Percentiles rank a stretch among this genome's conserved stretches.
Conservation (phyloP, 2,888 invertebrate genomes). For the Drosophila eohydei region DNA sequence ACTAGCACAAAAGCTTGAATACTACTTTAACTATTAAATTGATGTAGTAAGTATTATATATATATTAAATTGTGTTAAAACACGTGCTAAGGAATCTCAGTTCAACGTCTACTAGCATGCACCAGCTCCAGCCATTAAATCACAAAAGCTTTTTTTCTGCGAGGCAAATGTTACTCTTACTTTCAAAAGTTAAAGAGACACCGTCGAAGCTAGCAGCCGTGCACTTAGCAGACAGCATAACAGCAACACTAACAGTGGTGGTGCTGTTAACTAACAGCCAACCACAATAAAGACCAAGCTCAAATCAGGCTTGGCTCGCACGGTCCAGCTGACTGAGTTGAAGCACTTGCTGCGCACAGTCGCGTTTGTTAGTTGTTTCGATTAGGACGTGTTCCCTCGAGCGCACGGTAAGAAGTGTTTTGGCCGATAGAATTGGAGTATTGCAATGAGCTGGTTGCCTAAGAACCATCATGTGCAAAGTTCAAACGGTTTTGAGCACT, state of each 20-base stretch:
- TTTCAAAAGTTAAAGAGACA: slow-evolving; percentile 76
- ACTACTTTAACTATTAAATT: neutral
- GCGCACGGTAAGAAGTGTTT: slow-evolving; percentile 71
- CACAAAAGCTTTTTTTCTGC: slow-evolving; percentile 49
- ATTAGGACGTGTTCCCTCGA: slow-evolving; percentile 70
- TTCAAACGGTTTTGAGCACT: slow-evolving; percentile 9
- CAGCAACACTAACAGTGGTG: slow-evolving; percentile 27
- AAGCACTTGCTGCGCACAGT: slow-evolving; percentile 69
- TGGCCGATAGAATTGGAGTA: slow-evolving; percentile 17
- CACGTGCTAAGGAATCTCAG: neutral
- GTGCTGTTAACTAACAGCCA: slow-evolving; percentile 56
- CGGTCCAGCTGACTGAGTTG: slow-evolving; percentile 53
- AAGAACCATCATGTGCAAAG: slow-evolving; percentile 13
- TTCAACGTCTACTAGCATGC: neutral
- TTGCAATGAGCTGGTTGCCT: slow-evolving; percentile 4
- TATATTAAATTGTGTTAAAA: slow-evolving; percentile 1
- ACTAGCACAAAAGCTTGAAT: neutral
- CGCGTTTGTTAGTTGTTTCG: slow-evolving; percentile 71
- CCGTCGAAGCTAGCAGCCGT: slow-evolving; percentile 9
- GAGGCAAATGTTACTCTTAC: slow-evolving; percentile 64
- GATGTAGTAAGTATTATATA: neutral
- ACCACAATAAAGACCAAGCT: slow-evolving; percentile 29
- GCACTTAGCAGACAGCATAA: slow-evolving; percentile 4
- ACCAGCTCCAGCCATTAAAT: neutral
- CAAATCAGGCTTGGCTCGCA: slow-evolving; percentile 34